Evolutionary conservation across 2,888 invertebrate genomes (phyloP).

Genomic region (Eledone cirrhosa): DNA sequence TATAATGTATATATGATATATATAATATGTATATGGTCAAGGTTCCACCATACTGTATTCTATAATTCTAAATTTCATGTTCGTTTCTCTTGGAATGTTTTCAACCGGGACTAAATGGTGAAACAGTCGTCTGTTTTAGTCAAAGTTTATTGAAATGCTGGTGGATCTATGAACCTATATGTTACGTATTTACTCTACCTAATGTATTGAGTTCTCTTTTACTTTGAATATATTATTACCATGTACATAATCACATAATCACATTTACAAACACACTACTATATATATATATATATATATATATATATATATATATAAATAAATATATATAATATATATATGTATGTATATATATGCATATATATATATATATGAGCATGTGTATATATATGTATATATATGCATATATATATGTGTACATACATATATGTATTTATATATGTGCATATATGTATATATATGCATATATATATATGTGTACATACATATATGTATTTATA

Average conservation of each 20-base stretch:
- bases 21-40: no score
- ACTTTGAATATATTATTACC: no score
- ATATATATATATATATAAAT: neutral
- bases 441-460: slow-evolving; percentile 20
- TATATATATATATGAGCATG: slow-evolving; percentile 19
- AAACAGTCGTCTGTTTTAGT: no score
- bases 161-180: no score
- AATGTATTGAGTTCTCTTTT: no score
- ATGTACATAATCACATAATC: neutral
- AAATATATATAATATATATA: neutral
- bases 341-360: neutral
- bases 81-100: no score
- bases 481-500: slow-evolving; percentile 1
- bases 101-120: no score
- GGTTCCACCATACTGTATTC: no score
- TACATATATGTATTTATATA: neutral
- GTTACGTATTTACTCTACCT: no score
- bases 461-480: neutral
- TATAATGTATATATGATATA: no score
- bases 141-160: no score
- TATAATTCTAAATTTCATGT: no score
- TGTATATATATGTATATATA: slow-evolving; percentile 3
- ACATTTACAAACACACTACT: neutral
- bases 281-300: neutral
- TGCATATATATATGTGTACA: neutral